These are phyloP conservation scores for Pogonocherus hispidulus DNA, from an alignment of 2,888 invertebrate genomes.

Conservation along the genomic window DNA sequence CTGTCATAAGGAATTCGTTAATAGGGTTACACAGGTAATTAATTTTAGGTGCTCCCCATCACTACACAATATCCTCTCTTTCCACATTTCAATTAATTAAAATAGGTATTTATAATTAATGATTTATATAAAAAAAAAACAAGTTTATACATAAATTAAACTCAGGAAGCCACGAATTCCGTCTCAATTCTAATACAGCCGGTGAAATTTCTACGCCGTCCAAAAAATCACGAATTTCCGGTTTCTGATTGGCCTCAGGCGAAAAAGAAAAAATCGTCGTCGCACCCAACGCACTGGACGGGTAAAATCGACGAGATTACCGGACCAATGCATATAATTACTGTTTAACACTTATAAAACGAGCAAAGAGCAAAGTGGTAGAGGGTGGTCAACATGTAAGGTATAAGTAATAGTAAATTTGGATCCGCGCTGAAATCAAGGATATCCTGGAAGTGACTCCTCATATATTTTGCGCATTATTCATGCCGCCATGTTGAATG, in stretches of 20 bases:
- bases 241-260: conserved; percentile 2
- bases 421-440: too few species aligned
- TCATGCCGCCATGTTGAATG: too few species aligned
- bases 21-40: too few species aligned
- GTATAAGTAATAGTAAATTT: too few species aligned
- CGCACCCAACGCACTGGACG: neutral
- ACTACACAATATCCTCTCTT: too few species aligned
- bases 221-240: conserved; percentile 19
- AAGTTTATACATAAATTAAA: neutral
- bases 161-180: neutral
- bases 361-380: conserved; percentile 1
- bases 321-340: conserved; percentile 23
- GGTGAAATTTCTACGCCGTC: conserved; percentile 8
- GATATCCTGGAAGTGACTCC: too few species aligned
- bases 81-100: neutral
- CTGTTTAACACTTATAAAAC: conserved; percentile 22
- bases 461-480: too few species aligned
- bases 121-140: too few species aligned
- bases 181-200: neutral
- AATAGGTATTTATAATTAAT: neutral
- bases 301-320: neutral
- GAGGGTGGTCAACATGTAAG: too few species aligned
- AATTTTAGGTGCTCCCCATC: too few species aligned
- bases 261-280: neutral
- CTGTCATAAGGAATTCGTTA: too few species aligned